A percentile compares a stretch with the other conserved stretches of the same genome.
Evolutionary conservation across 2,797 vertebrate genomes (phyloP).

Genomic region (Falco columbarius): DNA sequence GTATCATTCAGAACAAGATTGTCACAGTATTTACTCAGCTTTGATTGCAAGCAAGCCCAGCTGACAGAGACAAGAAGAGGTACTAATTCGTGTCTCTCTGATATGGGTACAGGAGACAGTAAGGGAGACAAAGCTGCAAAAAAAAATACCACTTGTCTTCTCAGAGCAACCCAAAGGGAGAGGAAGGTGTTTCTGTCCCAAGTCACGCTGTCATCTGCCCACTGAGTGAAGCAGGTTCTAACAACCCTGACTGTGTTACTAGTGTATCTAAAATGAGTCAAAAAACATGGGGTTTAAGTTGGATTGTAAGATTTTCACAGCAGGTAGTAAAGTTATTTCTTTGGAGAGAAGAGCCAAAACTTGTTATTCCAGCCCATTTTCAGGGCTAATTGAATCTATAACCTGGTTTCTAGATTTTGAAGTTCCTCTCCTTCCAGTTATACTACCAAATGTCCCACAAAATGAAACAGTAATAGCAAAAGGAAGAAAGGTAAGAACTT

Average conservation of each 20-base stretch:
- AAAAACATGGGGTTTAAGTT: not conserved
- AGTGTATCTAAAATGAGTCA: not conserved
- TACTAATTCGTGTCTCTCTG: not conserved
- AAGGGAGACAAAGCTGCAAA: not conserved
- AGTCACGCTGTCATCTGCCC: not conserved
- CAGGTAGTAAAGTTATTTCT: not conserved
- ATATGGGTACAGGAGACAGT: not conserved
- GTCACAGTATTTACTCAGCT: not conserved
- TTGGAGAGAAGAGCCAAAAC: not conserved
- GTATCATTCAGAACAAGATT: not conserved
- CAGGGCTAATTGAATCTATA: not conserved
- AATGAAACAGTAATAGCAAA: not conserved
- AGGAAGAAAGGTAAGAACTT: not conserved
- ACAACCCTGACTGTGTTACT: accelerated
- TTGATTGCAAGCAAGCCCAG: not conserved
- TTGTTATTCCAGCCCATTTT: not conserved
- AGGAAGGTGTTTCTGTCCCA: not conserved
- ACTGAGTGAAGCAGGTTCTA: not conserved
- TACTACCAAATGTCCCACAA: not conserved
- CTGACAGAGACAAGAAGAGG: not conserved
- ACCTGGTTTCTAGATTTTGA: not conserved
- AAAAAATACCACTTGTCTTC: not conserved
- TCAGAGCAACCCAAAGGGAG: not conserved
- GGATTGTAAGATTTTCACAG: not conserved
- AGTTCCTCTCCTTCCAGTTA: not conserved